Percentiles rank a stretch among this genome's conserved stretches.
Conservation (phyloP, 2,113 vertebrate genomes). For the Otus sunia region DNA sequence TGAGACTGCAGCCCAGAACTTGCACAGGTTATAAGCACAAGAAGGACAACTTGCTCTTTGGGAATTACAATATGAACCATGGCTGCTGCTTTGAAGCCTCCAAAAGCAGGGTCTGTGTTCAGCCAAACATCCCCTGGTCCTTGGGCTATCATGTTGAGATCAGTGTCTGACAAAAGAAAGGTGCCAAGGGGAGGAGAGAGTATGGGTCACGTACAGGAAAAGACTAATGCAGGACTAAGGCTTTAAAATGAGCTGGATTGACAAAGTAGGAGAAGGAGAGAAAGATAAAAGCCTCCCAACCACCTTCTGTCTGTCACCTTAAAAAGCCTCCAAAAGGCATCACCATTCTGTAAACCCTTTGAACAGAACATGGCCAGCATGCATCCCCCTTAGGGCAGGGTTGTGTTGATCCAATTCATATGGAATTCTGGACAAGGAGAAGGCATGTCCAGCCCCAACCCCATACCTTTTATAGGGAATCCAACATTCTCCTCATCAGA, state of each 20-base stretch:
- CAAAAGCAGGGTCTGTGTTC: background rate
- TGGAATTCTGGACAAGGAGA: background rate
- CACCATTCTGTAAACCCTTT: background rate
- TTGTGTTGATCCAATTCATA: fast-evolving
- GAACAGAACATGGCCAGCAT: fast-evolving
- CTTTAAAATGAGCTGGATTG: background rate
- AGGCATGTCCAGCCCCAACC: background rate
- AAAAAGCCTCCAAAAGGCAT: background rate
- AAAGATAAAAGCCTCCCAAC: background rate
- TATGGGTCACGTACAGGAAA: background rate
- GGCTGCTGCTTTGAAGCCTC: background rate
- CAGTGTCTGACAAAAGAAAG: background rate
- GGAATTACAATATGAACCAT: background rate
- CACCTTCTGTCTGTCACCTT: background rate
- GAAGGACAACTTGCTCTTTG: background rate
- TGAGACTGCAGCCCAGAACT: background rate
- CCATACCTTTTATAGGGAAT: slow-evolving; percentile 75
- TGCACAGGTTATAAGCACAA: background rate
- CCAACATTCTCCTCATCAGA: slow-evolving; percentile 74
- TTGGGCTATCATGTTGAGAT: background rate
- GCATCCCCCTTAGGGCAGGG: background rate
- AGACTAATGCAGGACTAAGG: background rate
- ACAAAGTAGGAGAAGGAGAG: background rate
- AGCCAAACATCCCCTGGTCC: background rate
- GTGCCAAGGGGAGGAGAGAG: background rate